Percentiles rank a stretch among this genome's conserved stretches.
Evolutionary conservation across 2,797 vertebrate genomes (phyloP).

Genomic region (Pseudotriccus pelzelni): DNA sequence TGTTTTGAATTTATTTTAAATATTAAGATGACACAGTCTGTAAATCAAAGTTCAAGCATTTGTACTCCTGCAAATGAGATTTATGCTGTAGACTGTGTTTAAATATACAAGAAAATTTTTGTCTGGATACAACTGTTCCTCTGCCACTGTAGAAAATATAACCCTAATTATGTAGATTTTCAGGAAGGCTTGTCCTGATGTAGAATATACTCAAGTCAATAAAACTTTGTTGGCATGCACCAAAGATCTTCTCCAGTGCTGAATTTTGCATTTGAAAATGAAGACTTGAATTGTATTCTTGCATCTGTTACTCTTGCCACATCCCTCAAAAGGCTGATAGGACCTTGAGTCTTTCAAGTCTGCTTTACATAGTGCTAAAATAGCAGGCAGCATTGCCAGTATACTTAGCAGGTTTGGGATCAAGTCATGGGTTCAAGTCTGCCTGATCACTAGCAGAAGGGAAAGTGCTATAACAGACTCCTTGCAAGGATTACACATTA

Average conservation of each 20-base stretch:
- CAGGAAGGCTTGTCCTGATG: background rate
- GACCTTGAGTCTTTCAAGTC: background rate
- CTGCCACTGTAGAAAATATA: background rate
- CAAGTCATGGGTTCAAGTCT: background rate
- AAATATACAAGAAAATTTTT: background rate
- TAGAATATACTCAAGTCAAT: background rate
- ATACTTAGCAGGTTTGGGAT: background rate
- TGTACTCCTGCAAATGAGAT: background rate
- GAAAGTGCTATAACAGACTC: background rate
- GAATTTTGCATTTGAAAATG: background rate
- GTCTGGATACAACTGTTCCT: background rate
- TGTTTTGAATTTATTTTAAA: background rate
- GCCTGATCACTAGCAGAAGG: background rate
- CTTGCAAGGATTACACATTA: background rate
- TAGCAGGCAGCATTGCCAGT: background rate
- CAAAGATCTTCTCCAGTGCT: background rate
- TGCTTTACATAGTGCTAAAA: background rate
- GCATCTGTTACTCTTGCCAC: background rate
- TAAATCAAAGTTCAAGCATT: background rate
- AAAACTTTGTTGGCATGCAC: background rate
- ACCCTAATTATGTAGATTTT: background rate
- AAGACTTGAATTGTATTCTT: background rate
- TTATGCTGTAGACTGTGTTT: background rate
- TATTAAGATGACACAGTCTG: background rate
- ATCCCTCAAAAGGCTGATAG: background rate